These are phyloP conservation scores for Drosophila falleni DNA, from an alignment of 2,888 invertebrate genomes.

Conservation along the genomic window DNA sequence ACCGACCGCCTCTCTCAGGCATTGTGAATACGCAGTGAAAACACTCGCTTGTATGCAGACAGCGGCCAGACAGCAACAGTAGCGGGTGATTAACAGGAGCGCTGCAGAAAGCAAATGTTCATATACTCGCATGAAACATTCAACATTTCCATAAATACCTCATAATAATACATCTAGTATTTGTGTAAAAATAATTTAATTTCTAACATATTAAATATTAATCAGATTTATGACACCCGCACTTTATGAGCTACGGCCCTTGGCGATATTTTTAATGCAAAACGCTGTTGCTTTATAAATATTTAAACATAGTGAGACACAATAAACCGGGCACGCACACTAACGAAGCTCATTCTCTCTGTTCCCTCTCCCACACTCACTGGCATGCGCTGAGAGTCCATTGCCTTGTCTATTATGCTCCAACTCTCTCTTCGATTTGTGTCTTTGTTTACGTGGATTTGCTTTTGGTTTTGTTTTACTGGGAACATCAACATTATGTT, in stretches of 20 bases:
- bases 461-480: constrained; percentile 33
- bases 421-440: constrained; percentile 34
- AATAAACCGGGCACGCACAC: constrained; percentile 48
- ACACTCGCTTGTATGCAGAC: constrained; percentile 64
- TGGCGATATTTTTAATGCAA: constrained; percentile 36
- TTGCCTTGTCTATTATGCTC: constrained; percentile 50
- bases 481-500: constrained; percentile 60
- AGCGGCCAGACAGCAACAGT: constrained; percentile 62
- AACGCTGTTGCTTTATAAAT: constrained; percentile 62
- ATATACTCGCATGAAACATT: not conserved
- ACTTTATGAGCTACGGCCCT: constrained; percentile 20
- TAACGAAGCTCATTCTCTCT: constrained; percentile 27
- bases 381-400: constrained; percentile 56
- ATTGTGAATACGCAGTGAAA: constrained; percentile 49
- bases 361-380: constrained; percentile 15
- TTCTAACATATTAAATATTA: not conserved
- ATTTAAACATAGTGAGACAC: constrained; percentile 51
- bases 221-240: constrained; percentile 1
- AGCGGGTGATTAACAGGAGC: constrained; percentile 45
- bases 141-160: not conserved
- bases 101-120: not conserved
- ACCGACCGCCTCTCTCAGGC: constrained; percentile 19
- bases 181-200: not conserved
- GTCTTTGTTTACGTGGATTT: constrained; percentile 37
- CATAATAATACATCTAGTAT: not conserved